These are phyloP conservation scores for Hassar affinis DNA, from an alignment of 2,113 vertebrate species.

Conservation along the genomic window DNA sequence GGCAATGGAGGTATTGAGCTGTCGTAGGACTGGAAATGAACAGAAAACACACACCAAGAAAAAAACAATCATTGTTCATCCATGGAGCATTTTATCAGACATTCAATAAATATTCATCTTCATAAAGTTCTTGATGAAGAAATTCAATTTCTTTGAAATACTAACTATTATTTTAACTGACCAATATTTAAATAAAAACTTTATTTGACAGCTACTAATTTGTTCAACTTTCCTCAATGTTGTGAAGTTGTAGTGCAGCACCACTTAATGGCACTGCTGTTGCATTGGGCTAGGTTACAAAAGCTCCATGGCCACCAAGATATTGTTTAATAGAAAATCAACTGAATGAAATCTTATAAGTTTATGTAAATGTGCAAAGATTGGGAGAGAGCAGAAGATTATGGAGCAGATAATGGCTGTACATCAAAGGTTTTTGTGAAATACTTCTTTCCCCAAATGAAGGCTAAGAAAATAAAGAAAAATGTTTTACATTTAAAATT, in stretches of 20 bases:
- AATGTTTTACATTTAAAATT: not conserved
- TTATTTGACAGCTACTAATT: not conserved
- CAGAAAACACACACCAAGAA: not conserved
- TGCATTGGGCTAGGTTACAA: not conserved
- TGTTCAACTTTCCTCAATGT: not conserved
- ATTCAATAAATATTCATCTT: not conserved
- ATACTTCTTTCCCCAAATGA: not conserved
- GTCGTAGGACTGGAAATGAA: constrained; percentile 80
- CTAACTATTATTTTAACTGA: not conserved
- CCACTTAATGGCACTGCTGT: no score
- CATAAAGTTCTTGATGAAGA: not conserved
- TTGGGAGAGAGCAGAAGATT: not conserved
- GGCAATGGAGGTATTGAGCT: constrained; percentile 92
- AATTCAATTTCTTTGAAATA: not conserved
- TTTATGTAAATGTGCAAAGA: no score
- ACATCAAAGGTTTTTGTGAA: not conserved
- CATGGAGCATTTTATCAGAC: not conserved
- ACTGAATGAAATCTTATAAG: not conserved
- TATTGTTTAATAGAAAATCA: not conserved
- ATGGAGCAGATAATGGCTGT: not conserved
- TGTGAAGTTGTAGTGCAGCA: not conserved
- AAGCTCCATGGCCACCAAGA: not conserved
- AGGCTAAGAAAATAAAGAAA: not conserved
- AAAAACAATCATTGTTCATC: not conserved
- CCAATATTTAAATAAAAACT: not conserved